Conservation (phyloP, 2,797 vertebrate species). For the Sebastes vulpes region DNA sequence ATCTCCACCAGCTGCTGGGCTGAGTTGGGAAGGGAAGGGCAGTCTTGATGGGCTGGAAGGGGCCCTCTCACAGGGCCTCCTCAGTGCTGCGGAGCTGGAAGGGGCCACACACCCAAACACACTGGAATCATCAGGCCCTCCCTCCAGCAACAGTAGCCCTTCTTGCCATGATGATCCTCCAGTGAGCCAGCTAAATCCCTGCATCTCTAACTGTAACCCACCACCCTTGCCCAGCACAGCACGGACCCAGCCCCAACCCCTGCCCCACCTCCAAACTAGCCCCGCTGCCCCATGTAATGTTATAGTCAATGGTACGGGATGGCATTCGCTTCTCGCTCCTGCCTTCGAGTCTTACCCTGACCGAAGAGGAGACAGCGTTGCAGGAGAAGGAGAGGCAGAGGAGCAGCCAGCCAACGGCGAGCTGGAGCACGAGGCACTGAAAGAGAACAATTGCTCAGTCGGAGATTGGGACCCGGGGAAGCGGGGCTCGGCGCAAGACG, state of each 20-base stretch:
- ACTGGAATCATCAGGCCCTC: conserved; percentile 86
- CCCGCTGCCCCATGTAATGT: conserved; percentile 92
- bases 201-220: conserved; percentile 66
- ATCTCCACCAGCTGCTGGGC: conserved; percentile 81
- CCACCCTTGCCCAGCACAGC: conserved; percentile 77
- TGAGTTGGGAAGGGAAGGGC: conserved; percentile 82
- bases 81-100: conserved; percentile 43
- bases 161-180: conserved; percentile 80
- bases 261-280: conserved; percentile 83
- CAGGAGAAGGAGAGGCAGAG: conserved; percentile 67
- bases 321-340: conserved; percentile 71
- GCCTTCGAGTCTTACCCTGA: conserved; percentile 80
- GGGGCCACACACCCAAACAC: conserved; percentile 78
- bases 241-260: conserved; percentile 72
- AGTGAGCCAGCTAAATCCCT: conserved; percentile 60
- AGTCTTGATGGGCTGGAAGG: conserved; percentile 46
- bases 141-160: conserved; percentile 86
- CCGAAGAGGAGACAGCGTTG: conserved; percentile 69
- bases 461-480: conserved; percentile 91
- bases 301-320: conserved; percentile 94
- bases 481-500: conserved; percentile 88
- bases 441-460: conserved; percentile 95
- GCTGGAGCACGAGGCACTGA: conserved; percentile 94
- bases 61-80: conserved; percentile 41
- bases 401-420: conserved; percentile 87